These are phyloP conservation scores for Leucopternis melanops DNA, from an alignment of 2,113 vertebrate genomes.

Conservation along the genomic window DNA sequence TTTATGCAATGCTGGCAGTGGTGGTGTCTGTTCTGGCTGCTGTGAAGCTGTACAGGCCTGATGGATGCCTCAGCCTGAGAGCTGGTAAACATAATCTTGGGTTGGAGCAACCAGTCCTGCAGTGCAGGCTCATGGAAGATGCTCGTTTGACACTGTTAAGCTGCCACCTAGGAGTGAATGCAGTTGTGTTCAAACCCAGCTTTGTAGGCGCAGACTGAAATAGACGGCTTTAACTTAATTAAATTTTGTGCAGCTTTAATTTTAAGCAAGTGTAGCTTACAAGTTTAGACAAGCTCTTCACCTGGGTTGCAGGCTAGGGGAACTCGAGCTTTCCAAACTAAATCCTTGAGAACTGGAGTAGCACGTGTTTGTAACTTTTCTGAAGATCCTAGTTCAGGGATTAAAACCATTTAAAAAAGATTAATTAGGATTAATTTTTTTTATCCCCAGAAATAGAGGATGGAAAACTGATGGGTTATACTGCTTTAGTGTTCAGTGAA, in stretches of 20 bases:
- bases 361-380: background rate
- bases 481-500: background rate
- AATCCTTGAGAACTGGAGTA: background rate
- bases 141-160: background rate
- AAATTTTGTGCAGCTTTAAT: background rate
- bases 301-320: background rate
- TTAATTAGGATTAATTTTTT: background rate
- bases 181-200: background rate
- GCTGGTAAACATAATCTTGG: background rate
- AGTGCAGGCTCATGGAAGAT: rapidly evolving
- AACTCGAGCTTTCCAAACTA: background rate
- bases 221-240: background rate
- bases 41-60: background rate
- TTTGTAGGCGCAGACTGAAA: background rate
- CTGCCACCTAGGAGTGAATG: background rate
- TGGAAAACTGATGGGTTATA: background rate
- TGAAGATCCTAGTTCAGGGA: background rate
- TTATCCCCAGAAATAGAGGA: background rate
- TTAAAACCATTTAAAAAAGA: background rate
- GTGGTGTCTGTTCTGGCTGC: background rate
- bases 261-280: background rate
- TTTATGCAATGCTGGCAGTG: background rate
- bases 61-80: background rate
- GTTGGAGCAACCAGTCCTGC: background rate
- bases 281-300: background rate